Base-by-base conservation (phyloP, 1,140 invertebrate genomes). In the Mizuhopecten yessoensis region DNA sequence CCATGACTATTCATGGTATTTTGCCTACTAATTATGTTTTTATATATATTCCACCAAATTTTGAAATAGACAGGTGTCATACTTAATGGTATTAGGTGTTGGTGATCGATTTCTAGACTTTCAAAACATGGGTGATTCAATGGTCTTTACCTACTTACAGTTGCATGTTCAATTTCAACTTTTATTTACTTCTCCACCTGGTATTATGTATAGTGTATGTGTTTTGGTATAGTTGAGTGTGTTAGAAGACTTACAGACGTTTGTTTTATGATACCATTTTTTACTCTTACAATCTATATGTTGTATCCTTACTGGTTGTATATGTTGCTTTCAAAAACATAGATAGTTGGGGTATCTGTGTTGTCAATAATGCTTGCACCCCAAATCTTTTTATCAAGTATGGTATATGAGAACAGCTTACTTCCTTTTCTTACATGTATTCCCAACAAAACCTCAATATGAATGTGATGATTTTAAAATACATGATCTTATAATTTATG, bases 61-160 rank as follows among this genome's bases (percentile, higher is more conserved):
- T 5, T 3, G 17, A 29, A 7, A 0, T 75, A 75, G 57, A 75
- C 5, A 20, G 45, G 23, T 57, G 3, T n/a, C 15, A 29, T 75
- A 75, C 5, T 5, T 75, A 0, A 29, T 75, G 57, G 57, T 75
- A 75, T 29, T 75, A 75, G 57, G 29, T 39, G 36, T 29, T 29
- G 57, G 57, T 75, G 57, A 17, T 75, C 57, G n/a, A 1, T 75
- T 75, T 75, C 57, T 75, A 29, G n/a, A 75, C 57, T 75, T 75
- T 75, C 57, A 75, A 9, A 75, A 7, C 29, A 75, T 29, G 57
- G 57, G 57, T 75, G n/a, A 17, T 75, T 9, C 11, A 75, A n/a
- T 29, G 57, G 57, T 23, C n/a, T 5, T 75, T 75, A n/a, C n/a
- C 7, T 20, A 75, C 57, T 75, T n/a, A 75, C 57, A 75, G 57